These are phyloP conservation scores for Barbus barbus DNA, from an alignment of 2,113 vertebrate species.

Conservation along the genomic window DNA sequence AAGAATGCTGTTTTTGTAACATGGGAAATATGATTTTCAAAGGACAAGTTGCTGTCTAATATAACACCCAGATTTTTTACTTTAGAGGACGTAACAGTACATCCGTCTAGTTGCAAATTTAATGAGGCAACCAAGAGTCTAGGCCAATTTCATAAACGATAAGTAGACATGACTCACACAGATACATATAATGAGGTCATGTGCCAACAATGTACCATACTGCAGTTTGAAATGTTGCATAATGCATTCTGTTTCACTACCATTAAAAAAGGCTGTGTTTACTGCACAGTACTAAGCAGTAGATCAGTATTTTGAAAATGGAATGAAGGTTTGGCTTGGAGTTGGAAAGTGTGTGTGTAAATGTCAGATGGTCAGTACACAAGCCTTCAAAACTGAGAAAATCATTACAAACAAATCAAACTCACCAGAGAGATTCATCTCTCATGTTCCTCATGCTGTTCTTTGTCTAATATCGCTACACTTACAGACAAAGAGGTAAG, in stretches of 20 bases:
- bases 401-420: not conserved
- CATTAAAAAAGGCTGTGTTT: not conserved
- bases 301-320: not conserved
- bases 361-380: not conserved
- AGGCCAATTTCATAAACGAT: not conserved
- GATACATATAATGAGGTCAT: not conserved
- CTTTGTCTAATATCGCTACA: not conserved
- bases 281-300: not conserved
- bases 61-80: no score
- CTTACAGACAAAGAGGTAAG: not conserved
- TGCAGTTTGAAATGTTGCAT: not conserved
- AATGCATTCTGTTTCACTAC: not conserved
- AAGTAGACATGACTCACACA: not conserved
- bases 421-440: not conserved
- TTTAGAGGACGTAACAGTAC: no score
- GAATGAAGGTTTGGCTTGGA: not conserved
- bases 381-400: not conserved
- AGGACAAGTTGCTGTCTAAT: no score
- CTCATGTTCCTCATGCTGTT: not conserved
- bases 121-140: not conserved
- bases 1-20: no score
- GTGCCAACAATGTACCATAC: not conserved
- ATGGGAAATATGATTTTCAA: no score
- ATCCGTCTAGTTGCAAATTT: no score
- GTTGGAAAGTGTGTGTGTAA: not conserved